Conservation (phyloP, 2,797 vertebrate species). For the Micrastur ruficollis region DNA sequence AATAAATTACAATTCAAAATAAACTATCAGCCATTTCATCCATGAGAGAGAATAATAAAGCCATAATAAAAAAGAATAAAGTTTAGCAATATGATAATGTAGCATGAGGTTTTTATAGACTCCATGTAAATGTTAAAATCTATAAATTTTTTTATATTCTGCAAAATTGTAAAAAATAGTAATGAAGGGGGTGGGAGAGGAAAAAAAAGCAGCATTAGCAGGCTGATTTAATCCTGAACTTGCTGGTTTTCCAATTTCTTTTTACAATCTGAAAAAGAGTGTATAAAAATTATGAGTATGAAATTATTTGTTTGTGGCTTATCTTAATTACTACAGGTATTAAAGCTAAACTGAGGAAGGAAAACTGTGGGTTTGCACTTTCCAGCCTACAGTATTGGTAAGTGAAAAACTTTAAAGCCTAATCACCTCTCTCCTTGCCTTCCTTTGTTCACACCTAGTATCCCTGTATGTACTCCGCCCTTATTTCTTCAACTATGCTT, state of each 20-base stretch:
- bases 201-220: neutral
- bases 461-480: neutral
- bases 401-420: neutral
- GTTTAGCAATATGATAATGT: conserved; percentile 31
- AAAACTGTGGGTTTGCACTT: neutral
- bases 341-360: neutral
- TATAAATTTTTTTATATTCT: conserved; percentile 18
- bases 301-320: neutral
- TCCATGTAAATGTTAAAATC: conserved; percentile 28
- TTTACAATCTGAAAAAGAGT: neutral
- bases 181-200: neutral
- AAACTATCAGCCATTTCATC: conserved; percentile 20
- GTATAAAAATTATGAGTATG: neutral
- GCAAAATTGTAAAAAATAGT: conserved; percentile 5
- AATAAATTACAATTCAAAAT: conserved; percentile 55
- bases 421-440: neutral
- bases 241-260: neutral
- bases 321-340: neutral
- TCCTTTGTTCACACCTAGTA: neutral
- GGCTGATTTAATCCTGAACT: neutral
- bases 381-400: neutral
- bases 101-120: conserved; percentile 51
- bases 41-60: conserved; percentile 37
- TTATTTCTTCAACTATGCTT: neutral
- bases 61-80: conserved; percentile 47